Percentiles rank a stretch among this genome's conserved stretches.
These are phyloP conservation scores for Sepiola atlantica DNA, from an alignment of 2,888 invertebrate genomes.

Conservation along the genomic window DNA sequence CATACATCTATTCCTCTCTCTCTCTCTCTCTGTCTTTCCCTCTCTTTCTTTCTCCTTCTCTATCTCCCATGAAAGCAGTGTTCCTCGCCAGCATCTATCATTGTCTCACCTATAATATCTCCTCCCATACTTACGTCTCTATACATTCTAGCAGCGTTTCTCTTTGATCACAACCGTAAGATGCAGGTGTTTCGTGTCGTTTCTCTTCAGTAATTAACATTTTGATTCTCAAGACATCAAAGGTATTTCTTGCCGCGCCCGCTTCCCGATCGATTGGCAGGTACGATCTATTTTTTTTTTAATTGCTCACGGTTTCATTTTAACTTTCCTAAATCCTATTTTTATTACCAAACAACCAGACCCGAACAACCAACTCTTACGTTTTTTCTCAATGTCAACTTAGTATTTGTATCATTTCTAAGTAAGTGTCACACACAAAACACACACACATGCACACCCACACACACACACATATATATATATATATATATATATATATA, in stretches of 20 bases:
- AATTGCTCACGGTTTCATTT: no score
- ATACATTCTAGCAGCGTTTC: no score
- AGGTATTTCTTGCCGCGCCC: neutral
- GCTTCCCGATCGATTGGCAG: neutral
- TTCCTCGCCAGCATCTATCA: neutral
- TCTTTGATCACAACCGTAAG: neutral
- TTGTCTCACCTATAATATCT: no score
- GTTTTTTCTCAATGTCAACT: no score
- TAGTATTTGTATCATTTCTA: no score
- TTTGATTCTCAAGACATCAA: neutral
- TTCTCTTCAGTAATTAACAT: slow-evolving; percentile 12
- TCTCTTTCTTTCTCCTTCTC: neutral
- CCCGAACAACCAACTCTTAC: no score
- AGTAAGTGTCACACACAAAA: no score
- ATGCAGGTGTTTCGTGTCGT: neutral
- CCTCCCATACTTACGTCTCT: no score
- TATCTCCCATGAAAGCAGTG: neutral
- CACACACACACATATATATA: neutral
- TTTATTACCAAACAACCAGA: no score
- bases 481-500: no score
- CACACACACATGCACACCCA: neutral
- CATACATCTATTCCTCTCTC: neutral
- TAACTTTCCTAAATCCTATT: no score
- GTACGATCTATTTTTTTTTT: no score
- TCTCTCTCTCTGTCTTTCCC: neutral